Evolutionary conservation across 2,113 vertebrate genomes (phyloP).

Genomic region (Piaya cayana): DNA sequence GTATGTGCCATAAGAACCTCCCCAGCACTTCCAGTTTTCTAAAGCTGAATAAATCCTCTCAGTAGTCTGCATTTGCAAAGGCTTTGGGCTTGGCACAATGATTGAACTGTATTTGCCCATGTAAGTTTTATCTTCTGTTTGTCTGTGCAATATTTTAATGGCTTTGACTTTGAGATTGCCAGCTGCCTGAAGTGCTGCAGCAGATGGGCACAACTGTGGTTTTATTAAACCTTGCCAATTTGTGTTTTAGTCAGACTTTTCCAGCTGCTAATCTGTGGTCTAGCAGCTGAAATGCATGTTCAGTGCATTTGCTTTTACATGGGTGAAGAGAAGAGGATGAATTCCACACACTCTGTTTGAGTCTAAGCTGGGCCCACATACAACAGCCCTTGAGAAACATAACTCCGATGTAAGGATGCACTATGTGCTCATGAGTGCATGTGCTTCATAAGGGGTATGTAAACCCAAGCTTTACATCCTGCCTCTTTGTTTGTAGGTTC

Average conservation of each 20-base stretch:
- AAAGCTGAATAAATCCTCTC: background rate
- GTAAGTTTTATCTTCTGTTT: background rate
- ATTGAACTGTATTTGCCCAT: background rate
- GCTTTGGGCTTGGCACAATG: background rate
- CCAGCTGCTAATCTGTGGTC: background rate
- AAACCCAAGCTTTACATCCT: background rate
- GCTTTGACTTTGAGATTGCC: slow-evolving; percentile 19
- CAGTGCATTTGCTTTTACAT: background rate
- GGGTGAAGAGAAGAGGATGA: background rate
- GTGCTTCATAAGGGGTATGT: background rate
- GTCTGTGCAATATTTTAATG: background rate
- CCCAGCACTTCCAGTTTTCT: background rate
- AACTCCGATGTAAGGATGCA: background rate
- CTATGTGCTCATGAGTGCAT: background rate
- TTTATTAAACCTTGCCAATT: background rate
- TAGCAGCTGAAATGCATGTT: background rate
- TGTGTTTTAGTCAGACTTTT: background rate
- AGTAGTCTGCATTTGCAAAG: background rate
- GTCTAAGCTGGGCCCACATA: accelerated
- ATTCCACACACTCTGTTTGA: background rate
- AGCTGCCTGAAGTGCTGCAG: background rate
- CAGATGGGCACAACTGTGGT: background rate
- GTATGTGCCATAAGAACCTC: background rate
- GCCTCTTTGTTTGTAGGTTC: background rate
- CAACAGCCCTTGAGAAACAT: background rate